Base-by-base conservation (phyloP, 2,888 invertebrate genomes). In the Dendrolimus pini region DNA sequence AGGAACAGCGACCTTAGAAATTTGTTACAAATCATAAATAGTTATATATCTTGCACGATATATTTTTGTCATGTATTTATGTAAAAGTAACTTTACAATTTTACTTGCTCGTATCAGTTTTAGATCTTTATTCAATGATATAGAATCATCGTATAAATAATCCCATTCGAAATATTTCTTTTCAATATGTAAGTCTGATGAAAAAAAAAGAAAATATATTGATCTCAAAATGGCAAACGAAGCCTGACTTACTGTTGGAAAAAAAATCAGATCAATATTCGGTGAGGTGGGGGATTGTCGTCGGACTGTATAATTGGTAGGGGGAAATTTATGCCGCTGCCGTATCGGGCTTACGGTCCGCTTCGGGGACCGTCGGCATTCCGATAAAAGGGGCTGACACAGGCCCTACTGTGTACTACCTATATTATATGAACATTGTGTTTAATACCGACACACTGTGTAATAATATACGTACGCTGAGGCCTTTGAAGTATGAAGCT, bases 241-340 rank as follows among this genome's bases (percentile, higher is more conserved):
- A 67, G 71, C 65, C 73, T 72, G 68, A 74, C 73, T 78, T 83
- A 83, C 82, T 78, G 74, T 71, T 60, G 69, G 76, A 79, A 78
- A 83, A 83, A 83, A 85, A 82, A 79, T 79, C 77, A 70, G 85
- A 86, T 88, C 89, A 85, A 89, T 88, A 88, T 85, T 83, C 78
- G 75, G 78, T 66, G 74, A 73, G 67, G 75, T 64, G 72, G 73
- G 75, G 73, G 75, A 68, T 74, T 67, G 70, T 61, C 67, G 69
- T 69, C 71, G 64, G 67, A 65, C 72, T 72, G 71, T 73, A 81
- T 84, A 88, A 88, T 86, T 85, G 86, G 86, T 82, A 66, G 77
- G 71, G 78, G 75, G 68, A 75, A 77, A 80, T 83, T 80, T 79
- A 80, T 83, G 75, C 77, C 74, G 70, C 75, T 69, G 70, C 75